A percentile compares a stretch with the other conserved stretches of the same genome.
phyloP scores from a whole-genome alignment of 2,113 vertebrate genomes.

The Chrysemys picta region DNA sequence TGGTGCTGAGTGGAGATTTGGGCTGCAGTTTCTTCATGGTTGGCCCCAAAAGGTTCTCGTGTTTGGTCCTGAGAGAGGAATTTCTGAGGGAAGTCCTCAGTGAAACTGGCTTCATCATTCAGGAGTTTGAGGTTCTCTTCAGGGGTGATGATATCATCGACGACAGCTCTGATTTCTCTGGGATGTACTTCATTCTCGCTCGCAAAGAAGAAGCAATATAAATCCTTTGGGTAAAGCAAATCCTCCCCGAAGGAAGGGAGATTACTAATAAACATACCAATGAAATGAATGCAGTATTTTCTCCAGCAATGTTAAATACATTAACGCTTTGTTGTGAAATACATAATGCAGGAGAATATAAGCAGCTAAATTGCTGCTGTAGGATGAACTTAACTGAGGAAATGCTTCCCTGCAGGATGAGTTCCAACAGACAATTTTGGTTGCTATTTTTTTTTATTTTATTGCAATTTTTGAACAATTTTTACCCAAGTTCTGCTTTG shows the following conservation, averaged over 20 bases:
- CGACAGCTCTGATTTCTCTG: background rate
- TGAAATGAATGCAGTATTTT: background rate
- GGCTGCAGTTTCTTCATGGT: constrained; percentile 55
- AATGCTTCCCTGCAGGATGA: background rate
- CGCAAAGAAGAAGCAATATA: background rate
- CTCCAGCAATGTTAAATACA: background rate
- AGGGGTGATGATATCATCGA: background rate
- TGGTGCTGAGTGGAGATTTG: constrained; percentile 46
- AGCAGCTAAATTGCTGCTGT: background rate
- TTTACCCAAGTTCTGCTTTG: background rate
- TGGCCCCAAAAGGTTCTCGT: constrained; percentile 27
- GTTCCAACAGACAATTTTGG: background rate
- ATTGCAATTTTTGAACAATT: background rate
- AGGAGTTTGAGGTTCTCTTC: constrained; percentile 5
- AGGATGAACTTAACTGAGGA: background rate
- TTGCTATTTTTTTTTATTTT: background rate
- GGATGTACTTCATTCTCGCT: constrained; percentile 25
- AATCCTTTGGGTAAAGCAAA: background rate
- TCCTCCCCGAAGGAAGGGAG: background rate
- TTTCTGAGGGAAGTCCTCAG: background rate
- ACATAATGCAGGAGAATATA: background rate
- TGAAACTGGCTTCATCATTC: background rate
- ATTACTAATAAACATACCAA: background rate
- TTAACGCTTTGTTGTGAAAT: background rate
- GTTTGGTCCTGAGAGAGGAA: constrained; percentile 31